Conservation (phyloP, 2,888 invertebrate species). For the Labia minor region DNA sequence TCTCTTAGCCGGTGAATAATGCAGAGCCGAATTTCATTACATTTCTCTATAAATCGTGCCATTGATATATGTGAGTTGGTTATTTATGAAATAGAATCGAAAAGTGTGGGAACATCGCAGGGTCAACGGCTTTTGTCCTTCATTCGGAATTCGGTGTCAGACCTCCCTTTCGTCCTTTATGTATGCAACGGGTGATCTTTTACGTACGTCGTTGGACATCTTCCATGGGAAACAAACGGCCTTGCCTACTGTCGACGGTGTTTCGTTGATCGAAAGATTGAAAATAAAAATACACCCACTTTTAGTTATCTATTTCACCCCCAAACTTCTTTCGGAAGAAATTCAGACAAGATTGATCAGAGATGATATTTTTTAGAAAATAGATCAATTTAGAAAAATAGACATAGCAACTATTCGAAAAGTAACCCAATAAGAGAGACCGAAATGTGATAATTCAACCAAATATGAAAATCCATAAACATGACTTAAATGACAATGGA, state of each 20-base stretch:
- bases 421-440: too few species aligned
- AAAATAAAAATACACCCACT: too few species aligned
- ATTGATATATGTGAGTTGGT: constrained; percentile 8
- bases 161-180: constrained; percentile 1
- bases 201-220: neutral
- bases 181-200: neutral
- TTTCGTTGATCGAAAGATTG: too few species aligned
- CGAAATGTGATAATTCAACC: too few species aligned
- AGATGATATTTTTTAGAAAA: too few species aligned
- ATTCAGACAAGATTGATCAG: too few species aligned
- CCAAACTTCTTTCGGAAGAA: too few species aligned
- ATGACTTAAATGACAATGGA: too few species aligned
- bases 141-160: constrained; percentile 13
- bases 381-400: too few species aligned
- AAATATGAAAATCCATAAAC: too few species aligned
- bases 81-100: constrained; percentile 1
- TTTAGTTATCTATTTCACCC: too few species aligned
- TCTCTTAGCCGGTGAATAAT: constrained; percentile 13
- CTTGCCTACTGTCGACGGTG: neutral
- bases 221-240: constrained; percentile 8
- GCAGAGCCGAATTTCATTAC: neutral
- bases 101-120: constrained; percentile 4
- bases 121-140: constrained; percentile 13
- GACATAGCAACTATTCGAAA: too few species aligned
- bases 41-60: constrained; percentile 7